Evolutionary conservation across 2,888 invertebrate genomes (phyloP), one percentile per base, ranked within the genome.

Genomic region (Heliconius ismenius): DNA sequence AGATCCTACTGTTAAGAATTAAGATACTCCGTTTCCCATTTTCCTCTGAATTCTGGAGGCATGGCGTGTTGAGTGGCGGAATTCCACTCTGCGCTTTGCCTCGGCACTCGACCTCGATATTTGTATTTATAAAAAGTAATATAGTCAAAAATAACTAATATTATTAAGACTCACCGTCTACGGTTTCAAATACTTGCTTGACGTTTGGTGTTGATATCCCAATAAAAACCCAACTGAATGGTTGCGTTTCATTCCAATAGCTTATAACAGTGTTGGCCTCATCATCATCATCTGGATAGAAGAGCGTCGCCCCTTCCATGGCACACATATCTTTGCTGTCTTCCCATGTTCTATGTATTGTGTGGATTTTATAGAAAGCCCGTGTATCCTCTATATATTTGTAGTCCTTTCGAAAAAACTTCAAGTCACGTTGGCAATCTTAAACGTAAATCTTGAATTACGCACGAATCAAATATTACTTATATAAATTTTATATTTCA

Each of bases 321-420:
- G 83, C 83, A 77, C 92, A 92, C n/a, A 79, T 81, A 6, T 78
- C 82, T 78, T 87, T 88, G 0, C 91, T 91, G 0, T 88, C 86
- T 9, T 82, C 64, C 91, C 91, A 92, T 11, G 81, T 82, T 76
- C 83, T 86, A 6, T 84, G 84, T 26, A 87, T 69, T 0, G 89
- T 89, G 73, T 92, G 90, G 36, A 91, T 83, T 82, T 92, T 92
- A 82, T 92, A 92, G 76, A 92, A 92, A 77, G 87, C 86, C 9
- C 85, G 73, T 10, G 86, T 82, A 0, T 78, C 79, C 24, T 87
- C 85, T 75, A 91, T 70, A 77, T 84, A 92, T 11, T 75, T 85
- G 80, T 92, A 92, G 81, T 92, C 92, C 58, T 86, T 88, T 7
- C 92, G 87, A 79, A 92, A 92, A 80, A 89, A 89, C 69, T 85